These are phyloP conservation scores for Corydoras sp. DNA, from an alignment of 2,113 vertebrate species.

Conservation along the genomic window DNA sequence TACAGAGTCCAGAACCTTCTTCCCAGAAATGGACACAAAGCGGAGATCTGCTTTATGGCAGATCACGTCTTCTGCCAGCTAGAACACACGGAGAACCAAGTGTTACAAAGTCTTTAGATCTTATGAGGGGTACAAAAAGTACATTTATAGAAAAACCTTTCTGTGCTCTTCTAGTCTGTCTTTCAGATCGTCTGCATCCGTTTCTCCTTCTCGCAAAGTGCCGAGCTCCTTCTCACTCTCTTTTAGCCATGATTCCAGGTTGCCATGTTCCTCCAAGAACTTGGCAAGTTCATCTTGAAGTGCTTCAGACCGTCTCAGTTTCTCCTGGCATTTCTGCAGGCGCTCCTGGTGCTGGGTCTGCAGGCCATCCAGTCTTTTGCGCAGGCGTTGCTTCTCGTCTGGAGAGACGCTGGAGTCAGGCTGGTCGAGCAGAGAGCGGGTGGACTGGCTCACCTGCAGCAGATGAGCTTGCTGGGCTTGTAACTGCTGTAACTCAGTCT, in stretches of 20 bases:
- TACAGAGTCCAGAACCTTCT: constrained; percentile 84
- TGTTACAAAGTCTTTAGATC: no score
- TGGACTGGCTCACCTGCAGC: constrained; percentile 77
- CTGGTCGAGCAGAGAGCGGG: constrained; percentile 79
- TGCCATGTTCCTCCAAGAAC: constrained; percentile 80
- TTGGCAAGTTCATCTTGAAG: constrained; percentile 83
- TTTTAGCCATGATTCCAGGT: constrained; percentile 79
- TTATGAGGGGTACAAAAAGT: no score
- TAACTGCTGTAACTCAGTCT: constrained; percentile 81
- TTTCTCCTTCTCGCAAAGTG: constrained; percentile 63
- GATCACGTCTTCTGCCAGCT: constrained; percentile 88
- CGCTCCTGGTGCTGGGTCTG: constrained; percentile 68
- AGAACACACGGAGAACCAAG: not conserved
- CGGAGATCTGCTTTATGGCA: constrained; percentile 96
- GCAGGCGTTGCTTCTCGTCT: constrained; percentile 69
- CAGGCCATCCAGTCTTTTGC: constrained; percentile 67
- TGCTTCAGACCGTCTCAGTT: constrained; percentile 72
- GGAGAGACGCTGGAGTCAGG: constrained; percentile 70
- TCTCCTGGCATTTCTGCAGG: constrained; percentile 70
- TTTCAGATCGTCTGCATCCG: constrained; percentile 63
- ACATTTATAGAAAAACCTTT: constrained; percentile 55
- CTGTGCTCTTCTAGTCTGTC: constrained; percentile 64
- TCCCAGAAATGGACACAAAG: constrained; percentile 89
- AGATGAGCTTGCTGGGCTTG: constrained; percentile 85
- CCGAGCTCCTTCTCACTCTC: constrained; percentile 77